Conservation (phyloP, 2,797 vertebrate genomes). For the Malurus leucopterus region DNA sequence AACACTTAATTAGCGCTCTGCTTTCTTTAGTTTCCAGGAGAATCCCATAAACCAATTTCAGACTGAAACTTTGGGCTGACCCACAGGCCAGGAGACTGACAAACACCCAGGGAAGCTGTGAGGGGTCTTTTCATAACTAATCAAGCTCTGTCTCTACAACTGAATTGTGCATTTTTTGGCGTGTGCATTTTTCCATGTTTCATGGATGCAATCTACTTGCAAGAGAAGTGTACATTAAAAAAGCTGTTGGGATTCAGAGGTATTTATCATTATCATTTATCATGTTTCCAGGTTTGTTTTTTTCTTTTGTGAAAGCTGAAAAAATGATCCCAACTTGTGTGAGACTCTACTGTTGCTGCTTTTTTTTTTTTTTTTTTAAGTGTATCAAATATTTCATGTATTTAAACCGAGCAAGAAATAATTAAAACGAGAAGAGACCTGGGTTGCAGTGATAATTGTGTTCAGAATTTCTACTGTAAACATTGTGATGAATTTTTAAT, state of each 20-base stretch:
- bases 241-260: background rate
- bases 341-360: background rate
- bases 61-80: background rate
- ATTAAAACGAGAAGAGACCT: background rate
- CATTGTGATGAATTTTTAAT: background rate
- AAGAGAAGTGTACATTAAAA: background rate
- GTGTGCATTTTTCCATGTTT: background rate
- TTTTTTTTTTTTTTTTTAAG: background rate
- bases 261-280: background rate
- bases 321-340: background rate
- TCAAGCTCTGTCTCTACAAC: background rate
- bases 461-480: background rate
- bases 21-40: background rate
- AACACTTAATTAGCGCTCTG: background rate
- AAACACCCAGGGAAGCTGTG: background rate
- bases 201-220: background rate
- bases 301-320: background rate
- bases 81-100: background rate
- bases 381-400: background rate
- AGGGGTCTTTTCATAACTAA: background rate
- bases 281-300: background rate
- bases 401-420: background rate
- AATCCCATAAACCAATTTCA: background rate
- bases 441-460: background rate
- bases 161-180: background rate